Conservation (phyloP, 2,113 vertebrate species). For the Dinomys branickii region DNA sequence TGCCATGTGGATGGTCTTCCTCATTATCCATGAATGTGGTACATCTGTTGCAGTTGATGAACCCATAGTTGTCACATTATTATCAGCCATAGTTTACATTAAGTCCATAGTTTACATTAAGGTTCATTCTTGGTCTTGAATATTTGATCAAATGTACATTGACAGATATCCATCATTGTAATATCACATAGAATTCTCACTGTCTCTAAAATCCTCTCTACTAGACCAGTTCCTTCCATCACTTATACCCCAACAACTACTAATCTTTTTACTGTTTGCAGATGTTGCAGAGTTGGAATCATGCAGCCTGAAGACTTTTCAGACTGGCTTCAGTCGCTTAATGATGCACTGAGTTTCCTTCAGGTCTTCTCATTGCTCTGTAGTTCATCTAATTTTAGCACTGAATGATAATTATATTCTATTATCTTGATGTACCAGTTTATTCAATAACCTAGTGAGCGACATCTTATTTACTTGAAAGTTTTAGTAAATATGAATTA, state of each 20-base stretch:
- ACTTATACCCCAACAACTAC: accelerated
- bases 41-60: not conserved
- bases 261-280: not conserved
- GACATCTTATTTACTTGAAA: not conserved
- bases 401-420: not conserved
- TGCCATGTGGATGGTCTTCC: not conserved
- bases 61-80: not conserved
- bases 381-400: not conserved
- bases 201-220: not conserved
- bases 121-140: not conserved
- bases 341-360: not conserved
- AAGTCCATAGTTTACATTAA: not conserved
- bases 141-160: not conserved
- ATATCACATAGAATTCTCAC: no score
- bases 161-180: not conserved
- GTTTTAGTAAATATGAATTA: not conserved
- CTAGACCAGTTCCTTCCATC: accelerated
- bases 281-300: not conserved
- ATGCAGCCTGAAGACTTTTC: not conserved
- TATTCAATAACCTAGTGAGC: not conserved
- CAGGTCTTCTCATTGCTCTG: not conserved
- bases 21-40: not conserved
- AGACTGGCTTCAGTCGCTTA: not conserved
- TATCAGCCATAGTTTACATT: no score
- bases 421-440: not conserved